Evolutionary conservation across 2,888 invertebrate species (phyloP), one percentile per base, ranked within the genome.

Genomic region (Caenorhabditis wallacei): DNA sequence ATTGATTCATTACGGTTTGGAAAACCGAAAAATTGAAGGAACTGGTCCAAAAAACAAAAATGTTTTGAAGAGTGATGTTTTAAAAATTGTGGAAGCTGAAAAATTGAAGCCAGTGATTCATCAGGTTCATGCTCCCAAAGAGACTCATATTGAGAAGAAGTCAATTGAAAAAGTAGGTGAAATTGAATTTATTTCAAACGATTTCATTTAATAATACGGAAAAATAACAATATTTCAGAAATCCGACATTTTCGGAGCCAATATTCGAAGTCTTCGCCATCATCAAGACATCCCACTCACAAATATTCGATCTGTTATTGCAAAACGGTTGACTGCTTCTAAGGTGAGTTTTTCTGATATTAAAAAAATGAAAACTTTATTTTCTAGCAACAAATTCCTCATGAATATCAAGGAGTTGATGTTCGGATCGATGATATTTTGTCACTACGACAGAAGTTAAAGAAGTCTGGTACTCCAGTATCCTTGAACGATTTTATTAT

Each of bases 401-500:
- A 95, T 92, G 93, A 94, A 1, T 95, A 95, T 90, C 93, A 93
- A n/a, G 93, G 93, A n/a, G 92, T 94, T 37, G 93, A 94, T 59
- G 94, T 94, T 75, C 92, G 92, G 70, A 93, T 94, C 51, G 93
- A 94, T 86, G 93, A 93, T 53, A 89, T 95, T 16, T 89, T 92
- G 7, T 92, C 92, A 59, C 88, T 94, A 1, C 92, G 95, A 16
- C 93, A 93, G 79, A 92, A 94, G 84, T 92, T 94, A 53, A 88
- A 88, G 37, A 53, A 68, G 10, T 81, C 82, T 26, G 85, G 85
- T 68, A 80, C 76, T 18, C 71, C 84, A 82, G 93, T 95, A 0
- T 95, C 95, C 2, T 92, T 95, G 11, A 95, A 95, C 92, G 95
- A 95, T 91, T 94, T 95, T 86, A 93, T 95, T 43, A 94, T 94